Percentiles rank a stretch among this genome's conserved stretches.
phyloP scores from a whole-genome alignment of 2,797 vertebrate genomes.

The Aeoliscus strigatus region DNA sequence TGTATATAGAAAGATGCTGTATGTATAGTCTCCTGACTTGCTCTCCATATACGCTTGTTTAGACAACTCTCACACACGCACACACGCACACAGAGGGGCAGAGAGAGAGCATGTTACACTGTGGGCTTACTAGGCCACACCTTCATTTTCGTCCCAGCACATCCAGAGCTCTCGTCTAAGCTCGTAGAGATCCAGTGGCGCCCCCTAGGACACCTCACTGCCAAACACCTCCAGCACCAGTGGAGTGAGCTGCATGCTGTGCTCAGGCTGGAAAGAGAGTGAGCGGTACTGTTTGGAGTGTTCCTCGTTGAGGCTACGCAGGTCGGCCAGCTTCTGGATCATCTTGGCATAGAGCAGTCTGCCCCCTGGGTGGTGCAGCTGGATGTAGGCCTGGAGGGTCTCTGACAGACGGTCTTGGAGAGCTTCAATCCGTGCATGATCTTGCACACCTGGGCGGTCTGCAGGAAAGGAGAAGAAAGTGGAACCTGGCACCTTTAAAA shows the following conservation, averaged over 20 bases:
- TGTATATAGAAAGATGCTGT: constrained; percentile 57
- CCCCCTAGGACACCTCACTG: constrained; percentile 90
- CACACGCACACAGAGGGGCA: constrained; percentile 12
- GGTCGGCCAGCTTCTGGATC: constrained; percentile 97
- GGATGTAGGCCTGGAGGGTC: constrained; percentile 92
- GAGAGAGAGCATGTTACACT: constrained; percentile 9
- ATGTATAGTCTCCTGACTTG: constrained; percentile 47
- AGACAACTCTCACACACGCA: constrained; percentile 29
- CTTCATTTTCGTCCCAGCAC: constrained; percentile 46
- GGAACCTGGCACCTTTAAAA: background rate
- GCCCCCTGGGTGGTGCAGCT: constrained; percentile 83
- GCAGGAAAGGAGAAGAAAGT: constrained; percentile 3
- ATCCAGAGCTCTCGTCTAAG: constrained; percentile 75
- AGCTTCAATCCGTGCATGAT: constrained; percentile 82
- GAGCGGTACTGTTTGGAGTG: constrained; percentile 95
- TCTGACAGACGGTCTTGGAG: constrained; percentile 90
- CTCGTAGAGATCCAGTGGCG: constrained; percentile 75
- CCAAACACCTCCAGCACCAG: constrained; percentile 96
- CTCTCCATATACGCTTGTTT: constrained; percentile 48
- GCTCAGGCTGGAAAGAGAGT: constrained; percentile 89
- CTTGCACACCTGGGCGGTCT: constrained; percentile 92
- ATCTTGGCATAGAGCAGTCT: constrained; percentile 93
- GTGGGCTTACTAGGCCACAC: constrained; percentile 22
- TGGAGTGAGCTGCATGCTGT: constrained; percentile 94
- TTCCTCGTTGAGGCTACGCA: constrained; percentile 96